Evolutionary conservation across 2,113 vertebrate species (phyloP).

Genomic region (Myanophis thanlyinensis): DNA sequence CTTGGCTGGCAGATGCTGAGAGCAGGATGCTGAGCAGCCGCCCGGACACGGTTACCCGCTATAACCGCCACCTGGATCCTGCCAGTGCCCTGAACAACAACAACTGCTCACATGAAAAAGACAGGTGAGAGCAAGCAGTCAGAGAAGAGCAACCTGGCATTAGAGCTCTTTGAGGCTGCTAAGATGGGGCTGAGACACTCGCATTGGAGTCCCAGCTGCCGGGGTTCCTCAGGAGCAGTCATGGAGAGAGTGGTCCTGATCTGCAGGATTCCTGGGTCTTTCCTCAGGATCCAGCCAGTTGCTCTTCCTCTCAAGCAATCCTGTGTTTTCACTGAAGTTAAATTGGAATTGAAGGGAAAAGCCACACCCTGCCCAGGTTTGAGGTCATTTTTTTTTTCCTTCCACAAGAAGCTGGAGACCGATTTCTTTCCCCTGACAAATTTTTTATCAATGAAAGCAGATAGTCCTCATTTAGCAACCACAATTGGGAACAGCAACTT

Average conservation of each 20-base stretch:
- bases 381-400: background rate
- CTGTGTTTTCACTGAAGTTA: background rate
- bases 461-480: background rate
- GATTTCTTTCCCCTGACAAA: background rate
- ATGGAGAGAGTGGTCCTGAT: background rate
- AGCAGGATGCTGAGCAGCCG: constrained; percentile 67
- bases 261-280: background rate
- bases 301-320: background rate
- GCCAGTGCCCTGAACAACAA: constrained; percentile 72
- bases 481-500: background rate
- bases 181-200: background rate
- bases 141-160: background rate
- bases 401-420: background rate
- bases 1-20: constrained; percentile 83
- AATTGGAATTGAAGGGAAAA: background rate
- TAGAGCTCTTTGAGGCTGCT: background rate
- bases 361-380: background rate
- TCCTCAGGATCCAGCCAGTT: background rate
- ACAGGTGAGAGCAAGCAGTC: constrained; percentile 68
- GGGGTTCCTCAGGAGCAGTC: background rate
- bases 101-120: constrained; percentile 74
- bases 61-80: constrained; percentile 59
- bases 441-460: background rate
- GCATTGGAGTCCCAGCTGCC: background rate
- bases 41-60: constrained; percentile 71